Base-by-base conservation (phyloP, 2,113 vertebrate genomes). In the Halcyon malimbica region DNA sequence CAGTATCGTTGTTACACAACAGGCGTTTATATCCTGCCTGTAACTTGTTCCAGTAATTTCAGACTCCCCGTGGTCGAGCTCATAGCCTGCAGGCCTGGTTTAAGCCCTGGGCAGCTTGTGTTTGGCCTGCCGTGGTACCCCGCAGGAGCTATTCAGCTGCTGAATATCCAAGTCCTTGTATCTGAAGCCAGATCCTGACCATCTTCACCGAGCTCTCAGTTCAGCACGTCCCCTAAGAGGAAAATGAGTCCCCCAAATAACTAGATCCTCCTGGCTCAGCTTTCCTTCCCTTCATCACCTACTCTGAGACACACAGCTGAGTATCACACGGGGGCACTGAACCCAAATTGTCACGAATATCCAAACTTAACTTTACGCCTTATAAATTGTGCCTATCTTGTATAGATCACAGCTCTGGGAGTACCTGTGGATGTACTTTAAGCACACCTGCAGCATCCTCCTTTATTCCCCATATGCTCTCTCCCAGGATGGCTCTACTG, bases 71-170 rank as follows among this genome's bases (percentile, higher is more conserved):
- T 21, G 93, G 91, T 89, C 95, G 91, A 89, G 93, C 96, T 94
- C 77, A 19, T 94, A 51, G 50, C 96, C 92, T 92, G 88, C 76
- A 70, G 95, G 86, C 53, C 60, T 74, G 71, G 24, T 86, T 90
- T 83, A 5, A 94, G 20, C 51, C 93, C 69, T 89, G 46, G 44
- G 20, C 28, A 93, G 42, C 48, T 68, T 37, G 19, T n/a, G 68
- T 26, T 24, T 63, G 83, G 26, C 73, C 73, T 33, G 14, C 23
- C 41, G 1, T 14, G 15, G 12, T n/a, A 26, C 63, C 33, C 18
- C 41, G 20, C 25, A 87, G 73, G 17, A 94, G 69, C 68, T 83
- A 16, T 50, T 21, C 7, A 37, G 56, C 23, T 70, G 73, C n/a
- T 31, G 4, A 54, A 80, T 62, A 11, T 12, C 50, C 8, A 1